Conservation (phyloP, 2,888 invertebrate genomes). For the Ferdinandea cuprea region DNA sequence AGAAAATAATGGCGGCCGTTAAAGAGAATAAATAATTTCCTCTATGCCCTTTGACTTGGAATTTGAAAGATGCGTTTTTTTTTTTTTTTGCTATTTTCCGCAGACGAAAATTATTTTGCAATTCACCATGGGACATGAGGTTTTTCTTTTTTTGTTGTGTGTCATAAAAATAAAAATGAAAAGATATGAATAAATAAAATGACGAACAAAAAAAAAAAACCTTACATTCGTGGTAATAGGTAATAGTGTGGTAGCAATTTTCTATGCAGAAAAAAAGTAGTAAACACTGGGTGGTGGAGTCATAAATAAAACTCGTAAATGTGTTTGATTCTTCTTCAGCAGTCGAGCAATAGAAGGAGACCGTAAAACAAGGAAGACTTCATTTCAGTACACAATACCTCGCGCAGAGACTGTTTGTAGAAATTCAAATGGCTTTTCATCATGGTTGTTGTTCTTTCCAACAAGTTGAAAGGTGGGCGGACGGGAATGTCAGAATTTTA, state of each 20-base stretch:
- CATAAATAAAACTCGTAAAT: constrained; percentile 71
- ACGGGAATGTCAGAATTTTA: constrained; percentile 24
- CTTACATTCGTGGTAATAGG: constrained; percentile 27
- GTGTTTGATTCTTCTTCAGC: constrained; percentile 29
- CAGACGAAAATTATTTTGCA: constrained; percentile 48
- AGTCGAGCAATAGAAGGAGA: not conserved
- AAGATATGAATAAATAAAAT: constrained; percentile 47
- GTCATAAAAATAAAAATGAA: constrained; percentile 57
- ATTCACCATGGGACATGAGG: constrained; percentile 52
- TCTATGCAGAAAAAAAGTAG: constrained; percentile 35
- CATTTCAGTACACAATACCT: not conserved
- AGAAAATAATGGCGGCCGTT: constrained; percentile 63
- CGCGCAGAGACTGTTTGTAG: constrained; percentile 23
- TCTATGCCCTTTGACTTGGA: constrained; percentile 70
- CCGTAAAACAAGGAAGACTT: constrained; percentile 22
- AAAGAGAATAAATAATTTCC: constrained; percentile 69
- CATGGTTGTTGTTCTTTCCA: constrained; percentile 53
- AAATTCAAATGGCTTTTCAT: constrained; percentile 55
- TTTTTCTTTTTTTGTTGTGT: constrained; percentile 31
- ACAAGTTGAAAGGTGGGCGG: constrained; percentile 57
- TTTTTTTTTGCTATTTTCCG: constrained; percentile 7
- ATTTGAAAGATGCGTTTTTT: constrained; percentile 54
- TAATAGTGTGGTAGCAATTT: constrained; percentile 61
- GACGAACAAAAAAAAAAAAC: constrained; percentile 24
- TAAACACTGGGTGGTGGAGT: constrained; percentile 71